Evolutionary conservation across 2,113 vertebrate genomes (phyloP).

Genomic region (Macquaria ambigua): DNA sequence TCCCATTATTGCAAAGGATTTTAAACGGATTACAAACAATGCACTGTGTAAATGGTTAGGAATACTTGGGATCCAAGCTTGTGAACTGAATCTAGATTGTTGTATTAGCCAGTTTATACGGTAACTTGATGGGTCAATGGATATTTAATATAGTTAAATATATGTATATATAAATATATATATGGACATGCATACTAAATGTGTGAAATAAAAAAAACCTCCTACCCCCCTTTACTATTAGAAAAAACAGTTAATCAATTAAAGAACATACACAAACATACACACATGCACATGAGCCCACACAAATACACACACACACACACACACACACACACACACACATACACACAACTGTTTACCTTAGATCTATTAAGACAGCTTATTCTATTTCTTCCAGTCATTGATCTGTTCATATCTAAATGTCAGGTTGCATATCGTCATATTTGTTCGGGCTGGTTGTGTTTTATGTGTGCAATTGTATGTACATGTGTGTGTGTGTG

Average conservation of each 20-base stretch:
- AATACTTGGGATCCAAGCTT: constrained; percentile 1
- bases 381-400: constrained; percentile 72
- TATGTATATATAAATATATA: not conserved
- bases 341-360: constrained; percentile 37
- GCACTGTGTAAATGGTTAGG: not conserved
- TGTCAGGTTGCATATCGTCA: constrained; percentile 76
- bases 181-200: constrained; percentile 23
- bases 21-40: constrained; percentile 4
- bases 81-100: constrained; percentile 15
- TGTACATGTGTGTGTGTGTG: not conserved
- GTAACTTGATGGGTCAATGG: not conserved
- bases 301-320: constrained; percentile 13
- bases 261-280: constrained; percentile 16
- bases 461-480: constrained; percentile 14
- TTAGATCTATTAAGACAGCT: constrained; percentile 58
- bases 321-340: not conserved
- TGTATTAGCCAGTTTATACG: not conserved
- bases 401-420: constrained; percentile 76
- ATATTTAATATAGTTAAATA: constrained; percentile 32
- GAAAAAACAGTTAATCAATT: constrained; percentile 42
- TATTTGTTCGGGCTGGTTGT: constrained; percentile 46
- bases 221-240: not conserved
- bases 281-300: not conserved
- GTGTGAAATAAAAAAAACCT: not conserved
- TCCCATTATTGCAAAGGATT: not conserved